These are phyloP conservation scores for Musca vetustissima DNA, from an alignment of 1,140 invertebrate species.

Conservation along the genomic window DNA sequence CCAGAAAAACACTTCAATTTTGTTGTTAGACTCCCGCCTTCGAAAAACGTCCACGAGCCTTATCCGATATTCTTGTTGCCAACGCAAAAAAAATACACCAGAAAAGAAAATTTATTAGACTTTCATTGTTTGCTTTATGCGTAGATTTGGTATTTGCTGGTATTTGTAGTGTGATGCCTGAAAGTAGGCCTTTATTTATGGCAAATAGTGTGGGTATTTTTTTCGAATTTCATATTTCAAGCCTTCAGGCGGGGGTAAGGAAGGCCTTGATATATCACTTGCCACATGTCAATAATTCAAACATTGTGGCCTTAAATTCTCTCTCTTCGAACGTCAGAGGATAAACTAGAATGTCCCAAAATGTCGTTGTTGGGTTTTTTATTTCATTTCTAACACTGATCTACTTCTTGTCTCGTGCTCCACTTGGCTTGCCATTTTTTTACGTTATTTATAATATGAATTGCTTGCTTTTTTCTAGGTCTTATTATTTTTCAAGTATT, in stretches of 20 bases:
- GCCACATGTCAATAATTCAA: constrained; percentile 22
- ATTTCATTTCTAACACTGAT: not conserved
- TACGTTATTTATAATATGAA: not conserved
- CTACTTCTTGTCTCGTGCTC: not conserved
- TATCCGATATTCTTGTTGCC: no score
- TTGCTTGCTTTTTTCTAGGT: not conserved
- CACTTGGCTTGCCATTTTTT: not conserved
- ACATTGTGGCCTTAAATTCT: constrained; percentile 16
- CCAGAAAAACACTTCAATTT: no score
- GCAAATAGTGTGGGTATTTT: not conserved
- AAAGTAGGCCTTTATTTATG: constrained; percentile 15
- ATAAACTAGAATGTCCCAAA: no score
- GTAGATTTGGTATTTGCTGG: no score
- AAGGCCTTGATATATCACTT: constrained; percentile 21
- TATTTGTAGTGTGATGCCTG: not conserved
- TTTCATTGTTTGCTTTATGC: no score
- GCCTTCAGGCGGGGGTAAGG: no score
- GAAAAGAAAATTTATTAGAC: no score
- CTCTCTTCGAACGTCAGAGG: not conserved
- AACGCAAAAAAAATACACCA: no score
- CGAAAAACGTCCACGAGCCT: no score
- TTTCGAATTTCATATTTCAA: constrained; percentile 21
- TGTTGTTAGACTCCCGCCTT: no score
- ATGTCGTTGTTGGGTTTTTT: not conserved
- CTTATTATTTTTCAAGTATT: constrained; percentile 9